Evolutionary conservation across 2,113 vertebrate species (phyloP), one percentile per base, ranked within the genome.

Genomic region (Bubo bubo): DNA sequence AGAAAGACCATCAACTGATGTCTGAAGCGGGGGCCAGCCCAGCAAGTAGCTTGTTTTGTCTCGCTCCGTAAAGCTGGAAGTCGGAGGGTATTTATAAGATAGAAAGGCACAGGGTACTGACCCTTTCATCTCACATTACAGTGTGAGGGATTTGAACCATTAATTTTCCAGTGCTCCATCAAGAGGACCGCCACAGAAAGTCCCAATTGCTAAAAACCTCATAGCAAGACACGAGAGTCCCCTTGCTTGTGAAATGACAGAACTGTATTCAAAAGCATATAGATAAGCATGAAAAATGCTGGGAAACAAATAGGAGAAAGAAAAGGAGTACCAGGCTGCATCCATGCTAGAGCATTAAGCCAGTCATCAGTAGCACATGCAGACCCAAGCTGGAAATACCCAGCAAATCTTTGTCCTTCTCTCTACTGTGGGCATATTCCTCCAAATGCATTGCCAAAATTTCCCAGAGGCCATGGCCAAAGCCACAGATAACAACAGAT

Each of bases 261-360:
- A 66, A 24, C 12, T 63, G 14, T n/a, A 37, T 16, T 74, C 64
- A 64, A 72, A 89, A 30, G 24, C 10, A 14, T 14, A 14, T 4
- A 75, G 70, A 64, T 58, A 50, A 73, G 26, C 20, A 49, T 6
- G 21, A 41, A 80, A 91, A 86, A 14, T 21, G 12, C 14, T 45
- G 59, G 8, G 16, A 52, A 80, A 74, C 5, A 41, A 43, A 32
- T 15, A 35, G 37, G 23, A 63, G 34, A 63, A 83, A 62, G 21
- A 49, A 37, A 82, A 52, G 22, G 2, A 56, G 5, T n/a, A 15
- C 10, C 9, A 76, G 47, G 8, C 13, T 82, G 34, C 30, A 27
- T 56, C 14, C 21, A 7, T 6, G 9, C 14, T 21, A 1, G 0
- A 73, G 66, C 1, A 1, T 4, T 28, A 34, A 86, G 39, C 34